A percentile compares a stretch with the other conserved stretches of the same genome.
phyloP scores from a whole-genome alignment of 1,140 invertebrate genomes.

The Apolygus lucorum region DNA sequence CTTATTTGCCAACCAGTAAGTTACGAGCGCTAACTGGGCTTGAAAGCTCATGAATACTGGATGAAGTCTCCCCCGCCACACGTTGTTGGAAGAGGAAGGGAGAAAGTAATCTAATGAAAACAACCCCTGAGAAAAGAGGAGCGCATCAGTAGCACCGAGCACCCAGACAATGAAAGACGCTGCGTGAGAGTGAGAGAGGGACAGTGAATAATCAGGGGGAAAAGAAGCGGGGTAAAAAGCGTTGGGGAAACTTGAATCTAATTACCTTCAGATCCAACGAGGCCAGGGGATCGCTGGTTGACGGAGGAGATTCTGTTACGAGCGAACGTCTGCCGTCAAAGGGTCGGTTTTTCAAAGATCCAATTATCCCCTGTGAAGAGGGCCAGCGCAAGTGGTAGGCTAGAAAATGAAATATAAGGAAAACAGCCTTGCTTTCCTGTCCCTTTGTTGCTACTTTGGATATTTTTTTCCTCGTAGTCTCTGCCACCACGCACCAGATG shows the following conservation, averaged over 20 bases:
- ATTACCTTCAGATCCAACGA: not conserved
- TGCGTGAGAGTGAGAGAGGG: not conserved
- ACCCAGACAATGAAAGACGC: not conserved
- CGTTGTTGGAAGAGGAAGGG: no score
- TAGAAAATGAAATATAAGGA: no score
- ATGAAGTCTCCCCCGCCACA: not conserved
- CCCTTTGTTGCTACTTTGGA: no score
- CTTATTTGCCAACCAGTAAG: no score
- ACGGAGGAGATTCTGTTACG: not conserved
- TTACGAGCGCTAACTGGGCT: no score
- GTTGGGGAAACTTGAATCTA: not conserved
- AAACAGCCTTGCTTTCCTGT: no score
- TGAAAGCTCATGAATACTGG: not conserved
- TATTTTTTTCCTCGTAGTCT: no score
- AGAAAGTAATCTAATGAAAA: not conserved
- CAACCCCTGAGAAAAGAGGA: not conserved
- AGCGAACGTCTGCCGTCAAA: not conserved
- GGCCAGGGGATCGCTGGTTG: not conserved
- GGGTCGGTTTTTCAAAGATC: not conserved
- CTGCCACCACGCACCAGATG: no score
- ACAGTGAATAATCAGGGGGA: not conserved
- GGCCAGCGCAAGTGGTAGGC: no score
- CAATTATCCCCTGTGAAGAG: not conserved
- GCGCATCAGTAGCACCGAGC: not conserved
- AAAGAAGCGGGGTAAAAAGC: not conserved